Evolutionary conservation across 2,797 vertebrate genomes (phyloP).

Genomic region (Cynodonichthys magdalenae): DNA sequence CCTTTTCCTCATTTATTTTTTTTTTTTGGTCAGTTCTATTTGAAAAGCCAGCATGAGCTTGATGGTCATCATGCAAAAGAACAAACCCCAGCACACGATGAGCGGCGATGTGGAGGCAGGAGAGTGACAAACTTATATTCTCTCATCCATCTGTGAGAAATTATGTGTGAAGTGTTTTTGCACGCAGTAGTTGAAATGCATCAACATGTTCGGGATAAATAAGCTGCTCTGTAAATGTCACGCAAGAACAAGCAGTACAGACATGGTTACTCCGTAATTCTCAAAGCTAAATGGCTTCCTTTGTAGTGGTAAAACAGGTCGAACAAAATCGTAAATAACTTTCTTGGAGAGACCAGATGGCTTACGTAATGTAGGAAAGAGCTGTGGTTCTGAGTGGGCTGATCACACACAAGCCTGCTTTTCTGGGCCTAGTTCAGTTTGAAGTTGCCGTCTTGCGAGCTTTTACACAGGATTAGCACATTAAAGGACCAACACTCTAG

Average conservation of each 20-base stretch:
- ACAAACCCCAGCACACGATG: conserved; percentile 19
- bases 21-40: not conserved
- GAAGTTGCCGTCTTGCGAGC: conserved; percentile 57
- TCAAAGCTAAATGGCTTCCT: conserved; percentile 56
- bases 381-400: conserved; percentile 57
- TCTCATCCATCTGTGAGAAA: conserved; percentile 31
- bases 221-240: conserved; percentile 35
- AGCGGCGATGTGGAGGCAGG: conserved; percentile 10
- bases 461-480: conserved; percentile 61
- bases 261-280: conserved; percentile 43
- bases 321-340: conserved; percentile 61
- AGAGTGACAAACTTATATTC: conserved; percentile 10
- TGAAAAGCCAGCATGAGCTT: not conserved
- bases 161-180: conserved; percentile 20
- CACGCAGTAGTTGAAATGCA: conserved; percentile 14
- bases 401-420: conserved; percentile 29
- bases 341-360: conserved; percentile 73
- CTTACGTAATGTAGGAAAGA: conserved; percentile 58
- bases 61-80: conserved; percentile 23
- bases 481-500: conserved; percentile 38
- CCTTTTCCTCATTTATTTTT: conserved; percentile 5
- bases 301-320: conserved; percentile 47
- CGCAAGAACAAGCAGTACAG: conserved; percentile 18
- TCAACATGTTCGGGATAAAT: conserved; percentile 24
- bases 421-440: conserved; percentile 32